These are phyloP conservation scores for Actinia equina DNA, from an alignment of 64 coral and sea anemone species.

Conservation along the genomic window DNA sequence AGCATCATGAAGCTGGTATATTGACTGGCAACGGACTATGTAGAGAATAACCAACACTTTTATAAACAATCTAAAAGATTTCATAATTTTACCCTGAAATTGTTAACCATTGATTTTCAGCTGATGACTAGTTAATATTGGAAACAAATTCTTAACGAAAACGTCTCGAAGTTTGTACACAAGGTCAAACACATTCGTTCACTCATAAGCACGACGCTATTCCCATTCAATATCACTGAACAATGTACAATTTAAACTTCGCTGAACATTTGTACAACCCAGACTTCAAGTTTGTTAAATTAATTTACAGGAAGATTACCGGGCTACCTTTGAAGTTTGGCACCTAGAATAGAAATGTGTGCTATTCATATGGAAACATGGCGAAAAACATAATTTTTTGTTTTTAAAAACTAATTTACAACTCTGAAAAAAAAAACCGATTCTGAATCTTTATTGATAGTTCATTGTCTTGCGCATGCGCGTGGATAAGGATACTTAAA, in stretches of 20 bases:
- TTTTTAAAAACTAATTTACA: neutral
- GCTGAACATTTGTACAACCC: neutral
- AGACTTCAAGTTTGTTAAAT: neutral
- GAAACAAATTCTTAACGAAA: neutral
- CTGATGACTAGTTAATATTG: neutral
- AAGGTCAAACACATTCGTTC: neutral
- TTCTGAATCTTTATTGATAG: neutral
- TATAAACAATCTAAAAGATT: neutral
- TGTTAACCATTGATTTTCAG: neutral
- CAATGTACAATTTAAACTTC: neutral
- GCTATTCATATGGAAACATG: neutral
- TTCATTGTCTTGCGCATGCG: slow-evolving; percentile 6
- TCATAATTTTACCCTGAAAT: neutral
- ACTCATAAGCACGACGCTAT: neutral
- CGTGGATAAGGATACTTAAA: neutral
- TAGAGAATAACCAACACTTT: neutral
- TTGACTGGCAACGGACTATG: neutral
- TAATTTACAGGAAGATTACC: neutral
- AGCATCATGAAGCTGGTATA: neutral
- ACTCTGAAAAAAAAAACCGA: neutral
- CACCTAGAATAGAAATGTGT: neutral
- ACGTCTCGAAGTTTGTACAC: neutral
- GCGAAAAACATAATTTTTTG: neutral
- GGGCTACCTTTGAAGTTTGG: slow-evolving; percentile 16
- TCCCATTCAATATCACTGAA: neutral